Evolutionary conservation across 1,140 invertebrate genomes (phyloP), one percentile per base, ranked within the genome.

Genomic region (Brachionus sp.): DNA sequence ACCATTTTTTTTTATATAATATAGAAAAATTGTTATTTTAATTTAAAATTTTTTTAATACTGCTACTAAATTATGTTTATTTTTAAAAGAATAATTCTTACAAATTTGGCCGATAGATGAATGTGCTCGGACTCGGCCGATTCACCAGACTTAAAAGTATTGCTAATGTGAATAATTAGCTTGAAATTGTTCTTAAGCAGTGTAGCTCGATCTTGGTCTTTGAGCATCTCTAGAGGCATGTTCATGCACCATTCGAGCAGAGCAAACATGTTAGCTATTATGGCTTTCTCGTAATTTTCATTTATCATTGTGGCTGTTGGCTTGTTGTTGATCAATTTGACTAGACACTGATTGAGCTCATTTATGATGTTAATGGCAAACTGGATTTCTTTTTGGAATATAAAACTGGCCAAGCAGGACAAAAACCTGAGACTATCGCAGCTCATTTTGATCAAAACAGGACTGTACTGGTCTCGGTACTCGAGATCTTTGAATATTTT

Each of bases 181-280:
- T 88, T 87, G 85, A 90, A 90, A 4, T 90, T 89, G 84, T 87
- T 88, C 29, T 87, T 86, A 10, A 90, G 84, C 75, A 88, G 87
- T 66, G 86, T 86, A 84, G 86, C 84, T 85, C 83, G 16, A 84
- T 87, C 85, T 83, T 85, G 82, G 0, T 88, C 87, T 70, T 89
- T 86, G 64, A 90, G 85, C 5, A 92, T 87, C 25, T 87, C 84
- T 6, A 90, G 85, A 0, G 91, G 91, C 84, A 94, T 89, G 84
- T 91, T 90, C 92, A 97, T 95, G 80, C 95, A 96, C 93, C 95
- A 97, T 90, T 98, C 95, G 0, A 94, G 94, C 39, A 98, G 89
- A 87, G 94, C 95, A 82, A 97, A 92, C 85, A 97, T 91, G 86
- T 97, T 91, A 0, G 94, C 93, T 19, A 95, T 93, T 0, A 94